phyloP scores from a whole-genome alignment of 1,140 invertebrate genomes.

The Physella acuta region DNA sequence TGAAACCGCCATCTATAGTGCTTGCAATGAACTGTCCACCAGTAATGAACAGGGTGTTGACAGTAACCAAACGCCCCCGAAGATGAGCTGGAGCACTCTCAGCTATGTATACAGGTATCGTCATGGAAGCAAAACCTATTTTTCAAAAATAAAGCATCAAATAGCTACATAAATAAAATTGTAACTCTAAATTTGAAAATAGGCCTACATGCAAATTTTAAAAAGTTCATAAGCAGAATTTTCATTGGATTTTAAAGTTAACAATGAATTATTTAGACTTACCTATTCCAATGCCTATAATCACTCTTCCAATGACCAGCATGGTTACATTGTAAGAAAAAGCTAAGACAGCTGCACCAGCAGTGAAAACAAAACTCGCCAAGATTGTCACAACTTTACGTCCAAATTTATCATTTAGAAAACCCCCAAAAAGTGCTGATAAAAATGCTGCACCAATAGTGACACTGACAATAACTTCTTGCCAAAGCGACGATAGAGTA shows the following conservation, averaged over 20 bases:
- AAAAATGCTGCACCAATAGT: slow-evolving; percentile 51
- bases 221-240: too few species aligned
- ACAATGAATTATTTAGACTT: too few species aligned
- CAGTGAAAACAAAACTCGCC: slow-evolving; percentile 65
- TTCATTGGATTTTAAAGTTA: too few species aligned
- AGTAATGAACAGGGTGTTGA: slow-evolving; percentile 67
- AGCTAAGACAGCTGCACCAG: slow-evolving; percentile 64
- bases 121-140: slow-evolving; percentile 68
- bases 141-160: slow-evolving; percentile 3
- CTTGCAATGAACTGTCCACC: slow-evolving; percentile 66
- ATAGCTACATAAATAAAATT: too few species aligned
- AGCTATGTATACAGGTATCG: slow-evolving; percentile 68
- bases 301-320: slow-evolving; percentile 63
- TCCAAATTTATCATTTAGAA: slow-evolving; percentile 63
- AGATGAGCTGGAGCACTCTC: slow-evolving; percentile 64
- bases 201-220: too few species aligned
- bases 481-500: slow-evolving; percentile 56
- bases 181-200: too few species aligned
- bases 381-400: slow-evolving; percentile 64
- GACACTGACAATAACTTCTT: slow-evolving; percentile 63
- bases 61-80: slow-evolving; percentile 66
- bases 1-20: slow-evolving; percentile 65
- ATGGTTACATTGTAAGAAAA: slow-evolving; percentile 59
- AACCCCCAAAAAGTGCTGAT: slow-evolving; percentile 55
- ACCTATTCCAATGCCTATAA: slow-evolving; percentile 69